Conservation (phyloP, 2,888 invertebrate species). For the Thymelicus acteon region DNA sequence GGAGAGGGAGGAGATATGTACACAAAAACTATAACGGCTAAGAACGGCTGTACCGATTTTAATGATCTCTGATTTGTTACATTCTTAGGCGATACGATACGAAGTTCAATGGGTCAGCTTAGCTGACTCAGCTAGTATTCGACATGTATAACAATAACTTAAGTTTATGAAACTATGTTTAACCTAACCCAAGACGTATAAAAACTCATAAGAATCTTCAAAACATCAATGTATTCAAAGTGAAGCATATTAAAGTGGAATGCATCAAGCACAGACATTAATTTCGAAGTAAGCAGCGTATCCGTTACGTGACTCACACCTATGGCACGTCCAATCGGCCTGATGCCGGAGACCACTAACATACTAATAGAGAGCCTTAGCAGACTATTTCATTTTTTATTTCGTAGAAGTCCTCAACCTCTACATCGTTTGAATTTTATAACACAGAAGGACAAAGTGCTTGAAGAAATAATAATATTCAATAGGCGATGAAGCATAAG, state of each 20-base stretch:
- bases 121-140: too few relatives aligned
- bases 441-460: not conserved
- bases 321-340: constrained; percentile 71
- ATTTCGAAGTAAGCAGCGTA: constrained; percentile 76
- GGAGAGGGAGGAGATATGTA: too few relatives aligned
- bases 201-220: constrained; percentile 3
- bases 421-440: constrained; percentile 38
- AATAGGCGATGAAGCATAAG: too few relatives aligned
- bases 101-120: too few relatives aligned
- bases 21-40: too few relatives aligned
- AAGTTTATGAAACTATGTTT: too few relatives aligned
- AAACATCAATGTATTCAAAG: constrained; percentile 25
- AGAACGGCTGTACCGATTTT: too few relatives aligned
- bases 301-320: constrained; percentile 83
- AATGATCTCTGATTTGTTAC: too few relatives aligned
- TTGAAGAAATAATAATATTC: not conserved
- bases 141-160: too few relatives aligned
- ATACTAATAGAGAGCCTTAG: constrained; percentile 69
- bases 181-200: not conserved
- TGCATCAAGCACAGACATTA: constrained; percentile 70
- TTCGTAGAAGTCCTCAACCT: constrained; percentile 57
- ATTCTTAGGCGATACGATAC: too few relatives aligned
- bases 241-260: constrained; percentile 44
- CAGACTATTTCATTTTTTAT: constrained; percentile 59
- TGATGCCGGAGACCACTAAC: constrained; percentile 70